Evolutionary conservation across 2,113 vertebrate genomes (phyloP).

Genomic region (Hyla sarda): DNA sequence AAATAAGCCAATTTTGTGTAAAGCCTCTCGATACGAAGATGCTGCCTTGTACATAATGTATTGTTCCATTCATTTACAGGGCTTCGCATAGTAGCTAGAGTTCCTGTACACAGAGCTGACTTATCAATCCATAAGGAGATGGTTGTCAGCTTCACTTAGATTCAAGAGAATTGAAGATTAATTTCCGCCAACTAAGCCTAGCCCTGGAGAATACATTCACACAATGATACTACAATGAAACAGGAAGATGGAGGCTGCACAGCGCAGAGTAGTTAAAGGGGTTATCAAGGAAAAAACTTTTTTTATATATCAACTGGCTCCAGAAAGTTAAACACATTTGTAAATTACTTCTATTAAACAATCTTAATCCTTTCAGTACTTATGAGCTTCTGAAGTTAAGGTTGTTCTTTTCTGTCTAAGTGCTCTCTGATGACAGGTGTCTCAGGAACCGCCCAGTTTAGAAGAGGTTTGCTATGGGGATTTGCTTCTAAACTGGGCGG

Average conservation of each 20-base stretch:
- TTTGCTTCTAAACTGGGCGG: too few relatives aligned
- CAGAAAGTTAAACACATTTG: too few relatives aligned
- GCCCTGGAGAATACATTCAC: neutral
- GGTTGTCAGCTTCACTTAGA: constrained; percentile 4
- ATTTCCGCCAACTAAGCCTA: neutral
- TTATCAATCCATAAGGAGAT: neutral
- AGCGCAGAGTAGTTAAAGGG: too few relatives aligned
- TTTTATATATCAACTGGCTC: too few relatives aligned
- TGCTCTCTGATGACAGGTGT: too few relatives aligned
- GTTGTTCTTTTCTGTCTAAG: too few relatives aligned
- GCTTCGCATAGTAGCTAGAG: neutral
- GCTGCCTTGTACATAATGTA: constrained; percentile 3
- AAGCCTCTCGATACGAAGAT: neutral
- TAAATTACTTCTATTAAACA: too few relatives aligned
- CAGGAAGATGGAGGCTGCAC: neutral
- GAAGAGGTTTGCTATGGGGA: too few relatives aligned
- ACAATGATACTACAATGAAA: neutral
- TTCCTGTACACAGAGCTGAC: neutral
- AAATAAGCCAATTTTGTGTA: constrained; percentile 16
- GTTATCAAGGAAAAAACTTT: too few relatives aligned
- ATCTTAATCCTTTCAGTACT: too few relatives aligned
- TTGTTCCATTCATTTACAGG: neutral
- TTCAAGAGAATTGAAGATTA: neutral
- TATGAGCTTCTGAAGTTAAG: too few relatives aligned
- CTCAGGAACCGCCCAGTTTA: too few relatives aligned